Percentiles rank a stretch among this genome's conserved stretches.
Conservation (phyloP, 2,888 invertebrate genomes). For the Microctonus aethiopoides region DNA sequence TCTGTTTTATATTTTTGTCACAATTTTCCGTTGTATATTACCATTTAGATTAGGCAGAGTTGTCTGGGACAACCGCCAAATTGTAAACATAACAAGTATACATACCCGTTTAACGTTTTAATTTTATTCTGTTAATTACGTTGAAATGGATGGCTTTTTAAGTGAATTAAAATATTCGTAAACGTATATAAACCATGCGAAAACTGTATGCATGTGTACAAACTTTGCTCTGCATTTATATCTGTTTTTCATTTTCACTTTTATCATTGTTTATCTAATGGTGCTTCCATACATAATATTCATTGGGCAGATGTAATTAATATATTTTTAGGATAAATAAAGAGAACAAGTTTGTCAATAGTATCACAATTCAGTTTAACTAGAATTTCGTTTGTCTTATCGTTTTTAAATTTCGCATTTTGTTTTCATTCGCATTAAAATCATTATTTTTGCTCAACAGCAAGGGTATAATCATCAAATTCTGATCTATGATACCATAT, state of each 20-base stretch:
- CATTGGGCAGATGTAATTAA: slow-evolving; percentile 59
- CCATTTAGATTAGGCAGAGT: slow-evolving; percentile 63
- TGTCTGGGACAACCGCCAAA: slow-evolving; percentile 57
- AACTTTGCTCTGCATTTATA: not conserved
- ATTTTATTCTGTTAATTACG: slow-evolving; percentile 65
- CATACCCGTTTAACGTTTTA: slow-evolving; percentile 53
- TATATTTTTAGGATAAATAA: slow-evolving; percentile 50
- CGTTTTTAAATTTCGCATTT: slow-evolving; percentile 44
- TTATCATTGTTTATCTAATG: not conserved
- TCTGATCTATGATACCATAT: no score
- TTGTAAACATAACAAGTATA: slow-evolving; percentile 50
- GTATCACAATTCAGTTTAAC: slow-evolving; percentile 48
- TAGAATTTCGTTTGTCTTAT: slow-evolving; percentile 50
- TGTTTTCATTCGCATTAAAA: no score
- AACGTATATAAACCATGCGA: slow-evolving; percentile 35
- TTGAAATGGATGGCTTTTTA: slow-evolving; percentile 65
- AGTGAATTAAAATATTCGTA: slow-evolving; percentile 65
- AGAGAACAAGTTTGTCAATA: not conserved
- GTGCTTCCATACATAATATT: not conserved
- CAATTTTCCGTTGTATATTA: slow-evolving; percentile 56
- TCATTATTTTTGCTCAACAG: no score
- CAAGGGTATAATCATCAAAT: no score
- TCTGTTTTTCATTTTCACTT: not conserved
- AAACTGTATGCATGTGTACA: not conserved
- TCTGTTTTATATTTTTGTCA: not conserved